Conservation (phyloP, 2,888 invertebrate genomes). For the Lutraria lutraria region DNA sequence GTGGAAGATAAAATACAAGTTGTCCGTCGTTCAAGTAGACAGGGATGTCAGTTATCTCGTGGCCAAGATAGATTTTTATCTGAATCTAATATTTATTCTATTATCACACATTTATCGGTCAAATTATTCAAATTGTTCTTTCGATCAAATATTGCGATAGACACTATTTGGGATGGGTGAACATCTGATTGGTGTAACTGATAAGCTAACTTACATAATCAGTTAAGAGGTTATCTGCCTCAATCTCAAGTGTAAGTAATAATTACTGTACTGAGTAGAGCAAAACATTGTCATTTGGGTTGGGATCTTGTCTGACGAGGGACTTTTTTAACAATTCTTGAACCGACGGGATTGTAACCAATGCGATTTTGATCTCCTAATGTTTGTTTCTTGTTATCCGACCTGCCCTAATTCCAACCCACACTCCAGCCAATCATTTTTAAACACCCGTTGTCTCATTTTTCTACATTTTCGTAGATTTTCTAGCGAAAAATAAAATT, state of each 20-base stretch:
- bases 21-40: not conserved
- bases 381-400: too few relatives aligned
- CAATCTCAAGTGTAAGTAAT: not conserved
- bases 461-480: too few relatives aligned
- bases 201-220: not conserved
- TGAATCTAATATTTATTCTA: constrained; percentile 17
- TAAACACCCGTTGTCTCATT: too few relatives aligned
- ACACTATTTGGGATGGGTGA: not conserved
- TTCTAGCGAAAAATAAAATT: too few relatives aligned
- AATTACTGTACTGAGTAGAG: not conserved
- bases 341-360: too few relatives aligned
- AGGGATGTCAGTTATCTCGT: not conserved
- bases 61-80: not conserved
- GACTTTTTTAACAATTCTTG: too few relatives aligned
- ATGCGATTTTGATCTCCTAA: too few relatives aligned
- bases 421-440: too few relatives aligned
- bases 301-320: too few relatives aligned
- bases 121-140: constrained; percentile 59
- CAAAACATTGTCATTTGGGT: too few relatives aligned
- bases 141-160: constrained; percentile 41
- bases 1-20: not conserved
- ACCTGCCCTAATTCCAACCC: too few relatives aligned
- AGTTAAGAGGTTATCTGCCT: not conserved
- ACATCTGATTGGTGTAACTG: not conserved
- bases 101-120: constrained; percentile 45